Conservation (phyloP, 53 echinoderm and acorn worm species). For the Pentamera pediparva region DNA sequence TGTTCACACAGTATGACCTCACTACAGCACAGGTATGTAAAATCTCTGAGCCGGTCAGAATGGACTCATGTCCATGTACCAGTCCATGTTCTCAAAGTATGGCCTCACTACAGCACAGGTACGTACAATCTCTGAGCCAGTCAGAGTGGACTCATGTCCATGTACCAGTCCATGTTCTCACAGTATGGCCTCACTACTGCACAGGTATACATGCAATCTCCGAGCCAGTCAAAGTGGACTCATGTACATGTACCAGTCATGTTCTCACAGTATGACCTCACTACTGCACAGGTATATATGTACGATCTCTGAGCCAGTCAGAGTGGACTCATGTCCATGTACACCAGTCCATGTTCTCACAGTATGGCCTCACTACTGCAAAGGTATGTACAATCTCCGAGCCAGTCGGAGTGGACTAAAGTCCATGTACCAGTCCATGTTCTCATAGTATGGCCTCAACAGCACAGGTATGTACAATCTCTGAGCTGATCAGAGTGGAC, state of each 20-base stretch:
- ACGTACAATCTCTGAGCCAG: no score
- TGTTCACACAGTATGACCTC: no score
- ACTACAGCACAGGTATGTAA: no score
- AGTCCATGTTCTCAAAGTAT: no score
- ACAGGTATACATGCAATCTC: slow-evolving; percentile 59
- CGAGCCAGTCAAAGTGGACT: background rate
- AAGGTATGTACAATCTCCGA: no score
- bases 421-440: slow-evolving; percentile 97
- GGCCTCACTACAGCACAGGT: slow-evolving; percentile 96
- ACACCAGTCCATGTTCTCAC: no score
- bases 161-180: slow-evolving; percentile 94
- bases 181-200: slow-evolving; percentile 95
- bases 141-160: slow-evolving; percentile 96
- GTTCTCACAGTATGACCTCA: no score
- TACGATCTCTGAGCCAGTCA: no score
- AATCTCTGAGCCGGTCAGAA: slow-evolving; percentile 99
- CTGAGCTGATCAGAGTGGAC: no score
- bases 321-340: slow-evolving; percentile 96
- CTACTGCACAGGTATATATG: no score
- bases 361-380: no score
- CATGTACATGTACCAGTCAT: background rate
- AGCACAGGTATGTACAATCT: slow-evolving; percentile 66
- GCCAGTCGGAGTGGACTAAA: slow-evolving; percentile 96
- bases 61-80: slow-evolving; percentile 95
- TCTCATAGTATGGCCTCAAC: slow-evolving; percentile 88